Base-by-base conservation (phyloP, 1,140 invertebrate genomes). In the Ylistrum balloti region DNA sequence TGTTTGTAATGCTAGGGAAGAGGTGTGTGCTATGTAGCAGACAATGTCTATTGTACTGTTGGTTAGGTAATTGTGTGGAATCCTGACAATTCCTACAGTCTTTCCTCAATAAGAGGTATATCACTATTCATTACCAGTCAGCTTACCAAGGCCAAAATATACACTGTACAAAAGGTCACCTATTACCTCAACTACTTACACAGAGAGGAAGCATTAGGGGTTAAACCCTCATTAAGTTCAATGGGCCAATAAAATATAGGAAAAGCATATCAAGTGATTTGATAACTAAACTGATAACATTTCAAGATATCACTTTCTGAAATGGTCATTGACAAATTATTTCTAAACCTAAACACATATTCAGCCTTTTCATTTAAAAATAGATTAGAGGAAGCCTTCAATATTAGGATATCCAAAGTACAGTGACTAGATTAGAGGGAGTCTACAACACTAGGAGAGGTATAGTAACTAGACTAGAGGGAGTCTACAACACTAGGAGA, bases 241-340 rank as follows among this genome's bases (percentile, higher is more conserved):
- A 74, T 74, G 56, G 56, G 22, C 15, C 56, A 74, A 74, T n/a
- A 74, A 1, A 11, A 11, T 56, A 22, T 56, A 56, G 9, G 45
- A 56, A 56, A 56, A 56, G 22, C 20, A 74, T n/a, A 28, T 74
- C 56, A 74, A 74, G 56, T 74, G 56, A 74, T 74, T 74, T n/a
- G 56, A 74, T 74, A 74, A 74, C 22, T 28, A 9, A 48, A 48
- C 9, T 28, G 9, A 28, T n/a, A 9, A 74, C 56, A 28, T 74
- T 17, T 74, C 56, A 28, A 28, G 28, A 74, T 28, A 74, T 9
- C 15, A 28, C 22, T 74, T 74, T n/a, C 56, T 28, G 11, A 5
- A 11, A 28, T 28, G n/a, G 22, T 2, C 28, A n/a, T 74, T 74
- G 56, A 74, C 56, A n/a, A 74, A 74, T 74, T 28, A 13, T 74